phyloP scores from a whole-genome alignment of 2,888 invertebrate species.

The Druceiella hillmani region DNA sequence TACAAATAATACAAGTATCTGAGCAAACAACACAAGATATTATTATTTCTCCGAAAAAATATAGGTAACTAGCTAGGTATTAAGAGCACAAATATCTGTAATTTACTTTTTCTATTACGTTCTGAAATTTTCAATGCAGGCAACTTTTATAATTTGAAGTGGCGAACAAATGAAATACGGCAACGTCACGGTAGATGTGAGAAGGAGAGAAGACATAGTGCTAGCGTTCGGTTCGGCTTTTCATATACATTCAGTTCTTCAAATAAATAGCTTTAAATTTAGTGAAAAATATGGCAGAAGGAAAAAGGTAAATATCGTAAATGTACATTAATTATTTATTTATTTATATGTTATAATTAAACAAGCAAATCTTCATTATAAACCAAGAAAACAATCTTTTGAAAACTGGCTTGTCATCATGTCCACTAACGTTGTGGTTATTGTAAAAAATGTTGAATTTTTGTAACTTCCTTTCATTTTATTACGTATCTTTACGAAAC shows the following conservation, averaged over 20 bases:
- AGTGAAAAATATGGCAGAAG: constrained; percentile 49
- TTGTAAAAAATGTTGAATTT: constrained; percentile 1
- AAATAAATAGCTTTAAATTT: too few species aligned
- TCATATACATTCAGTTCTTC: too few species aligned
- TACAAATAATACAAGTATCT: too few species aligned
- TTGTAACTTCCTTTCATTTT: not conserved
- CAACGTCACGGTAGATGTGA: constrained; percentile 42
- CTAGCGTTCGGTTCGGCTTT: constrained; percentile 36
- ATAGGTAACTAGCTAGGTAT: too few species aligned
- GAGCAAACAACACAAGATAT: too few species aligned
- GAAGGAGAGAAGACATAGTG: constrained; percentile 32
- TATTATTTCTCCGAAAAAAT: too few species aligned
- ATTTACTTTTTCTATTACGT: too few species aligned
- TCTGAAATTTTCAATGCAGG: too few species aligned
- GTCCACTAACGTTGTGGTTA: constrained; percentile 32
- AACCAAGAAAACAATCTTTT: constrained; percentile 32
- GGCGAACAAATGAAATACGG: constrained; percentile 53
- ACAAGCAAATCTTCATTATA: not conserved
- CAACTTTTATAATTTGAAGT: too few species aligned
- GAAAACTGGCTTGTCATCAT: constrained; percentile 54
- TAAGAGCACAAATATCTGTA: too few species aligned
- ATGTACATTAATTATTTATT: constrained; percentile 12
- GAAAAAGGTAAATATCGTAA: constrained; percentile 44
- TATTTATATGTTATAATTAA: constrained; percentile 10
- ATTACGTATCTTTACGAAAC: not conserved